These are phyloP conservation scores for Thalassaphorura encarpata DNA, from an alignment of 1,140 invertebrate genomes.

Conservation along the genomic window DNA sequence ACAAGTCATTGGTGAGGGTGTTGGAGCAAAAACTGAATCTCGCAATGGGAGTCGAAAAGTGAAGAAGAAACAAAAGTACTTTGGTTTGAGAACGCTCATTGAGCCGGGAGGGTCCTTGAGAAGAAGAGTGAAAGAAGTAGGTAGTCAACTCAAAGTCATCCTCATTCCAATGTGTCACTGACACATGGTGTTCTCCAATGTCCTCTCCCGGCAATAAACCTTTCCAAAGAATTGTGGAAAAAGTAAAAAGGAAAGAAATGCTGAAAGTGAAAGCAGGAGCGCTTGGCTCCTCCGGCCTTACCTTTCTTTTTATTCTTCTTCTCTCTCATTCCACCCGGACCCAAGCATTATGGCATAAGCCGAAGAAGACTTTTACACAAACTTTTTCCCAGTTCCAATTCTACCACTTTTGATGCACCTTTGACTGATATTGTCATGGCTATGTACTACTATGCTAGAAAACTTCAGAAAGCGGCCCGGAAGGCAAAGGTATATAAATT, in stretches of 20 bases:
- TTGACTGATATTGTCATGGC: slow-evolving; percentile 14
- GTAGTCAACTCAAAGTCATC: background rate
- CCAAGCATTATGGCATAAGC: background rate
- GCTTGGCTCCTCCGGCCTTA: background rate
- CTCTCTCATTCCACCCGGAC: background rate
- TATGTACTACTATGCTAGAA: slow-evolving; percentile 29
- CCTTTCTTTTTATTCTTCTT: background rate
- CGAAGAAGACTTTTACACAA: background rate
- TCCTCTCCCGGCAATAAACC: background rate
- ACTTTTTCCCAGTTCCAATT: too few relatives aligned
- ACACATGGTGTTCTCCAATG: background rate
- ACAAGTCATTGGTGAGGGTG: too few relatives aligned
- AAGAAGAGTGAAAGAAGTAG: too few relatives aligned
- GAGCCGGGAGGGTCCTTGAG: too few relatives aligned
- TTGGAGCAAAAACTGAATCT: too few relatives aligned
- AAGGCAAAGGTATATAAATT: slow-evolving; percentile 11
- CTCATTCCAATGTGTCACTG: background rate
- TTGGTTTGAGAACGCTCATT: too few relatives aligned
- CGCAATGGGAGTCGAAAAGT: too few relatives aligned
- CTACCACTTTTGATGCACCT: background rate
- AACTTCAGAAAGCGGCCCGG: slow-evolving; percentile 7
- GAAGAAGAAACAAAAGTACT: too few relatives aligned
- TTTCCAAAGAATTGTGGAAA: background rate
- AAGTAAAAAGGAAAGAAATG: background rate
- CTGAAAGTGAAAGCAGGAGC: background rate